Evolutionary conservation across 2,113 vertebrate genomes (phyloP).

Genomic region (Microtus montanus): DNA sequence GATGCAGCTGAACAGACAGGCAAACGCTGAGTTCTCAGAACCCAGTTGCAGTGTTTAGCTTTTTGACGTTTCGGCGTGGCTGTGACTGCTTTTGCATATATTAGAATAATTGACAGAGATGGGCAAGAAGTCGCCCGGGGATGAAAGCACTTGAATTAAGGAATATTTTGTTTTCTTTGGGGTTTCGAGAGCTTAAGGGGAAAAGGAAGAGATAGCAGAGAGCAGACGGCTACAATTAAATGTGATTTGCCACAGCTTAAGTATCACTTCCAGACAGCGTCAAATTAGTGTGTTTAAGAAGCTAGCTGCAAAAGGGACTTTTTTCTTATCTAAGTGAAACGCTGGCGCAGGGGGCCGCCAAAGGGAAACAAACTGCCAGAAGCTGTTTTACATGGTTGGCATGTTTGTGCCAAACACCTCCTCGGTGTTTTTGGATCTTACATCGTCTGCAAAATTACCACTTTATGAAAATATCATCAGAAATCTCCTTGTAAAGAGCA

Average conservation of each 20-base stretch:
- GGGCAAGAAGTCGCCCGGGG: neutral
- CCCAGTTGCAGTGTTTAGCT: neutral
- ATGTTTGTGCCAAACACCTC: constrained; percentile 54
- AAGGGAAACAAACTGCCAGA: constrained; percentile 58
- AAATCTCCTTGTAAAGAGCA: neutral
- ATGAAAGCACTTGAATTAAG: neutral
- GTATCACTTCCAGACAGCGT: constrained; percentile 74
- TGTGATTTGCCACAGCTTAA: constrained; percentile 64
- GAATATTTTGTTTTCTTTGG: constrained; percentile 33
- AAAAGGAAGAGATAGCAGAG: constrained; percentile 45
- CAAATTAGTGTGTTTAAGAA: constrained; percentile 72
- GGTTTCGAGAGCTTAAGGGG: constrained; percentile 37
- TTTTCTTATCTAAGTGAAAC: constrained; percentile 60
- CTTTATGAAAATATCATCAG: constrained; percentile 31
- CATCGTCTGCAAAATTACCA: constrained; percentile 62
- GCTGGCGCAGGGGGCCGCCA: constrained; percentile 27
- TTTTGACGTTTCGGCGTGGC: neutral
- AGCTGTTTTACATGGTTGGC: constrained; percentile 63
- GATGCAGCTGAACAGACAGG: neutral
- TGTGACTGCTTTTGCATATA: neutral
- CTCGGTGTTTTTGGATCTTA: constrained; percentile 62
- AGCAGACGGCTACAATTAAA: constrained; percentile 73
- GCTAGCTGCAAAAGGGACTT: constrained; percentile 48
- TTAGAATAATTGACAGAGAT: constrained; percentile 51
- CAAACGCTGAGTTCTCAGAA: neutral